These are phyloP conservation scores for Patiria miniata DNA, from an alignment of 35 echinoderm and acorn worm genomes.

Conservation along the genomic window DNA sequence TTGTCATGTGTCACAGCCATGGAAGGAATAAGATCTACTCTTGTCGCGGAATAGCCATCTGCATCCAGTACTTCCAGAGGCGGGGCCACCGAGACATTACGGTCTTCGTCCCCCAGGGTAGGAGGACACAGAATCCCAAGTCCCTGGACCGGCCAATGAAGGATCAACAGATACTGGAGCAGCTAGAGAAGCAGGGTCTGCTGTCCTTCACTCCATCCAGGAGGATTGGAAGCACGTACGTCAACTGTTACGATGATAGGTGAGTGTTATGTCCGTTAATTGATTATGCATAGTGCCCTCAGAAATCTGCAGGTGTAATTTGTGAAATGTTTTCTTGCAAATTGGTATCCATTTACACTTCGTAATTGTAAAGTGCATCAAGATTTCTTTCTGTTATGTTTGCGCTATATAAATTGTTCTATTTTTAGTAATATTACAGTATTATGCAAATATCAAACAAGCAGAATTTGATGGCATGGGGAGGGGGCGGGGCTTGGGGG, in stretches of 20 bases:
- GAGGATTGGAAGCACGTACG: not conserved
- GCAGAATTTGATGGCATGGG: no score
- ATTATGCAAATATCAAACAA: no score
- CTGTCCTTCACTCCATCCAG: constrained; percentile 55
- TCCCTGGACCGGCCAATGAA: constrained; percentile 35
- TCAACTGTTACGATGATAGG: constrained; percentile 73
- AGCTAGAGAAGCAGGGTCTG: constrained; percentile 46
- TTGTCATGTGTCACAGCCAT: constrained; percentile 31
- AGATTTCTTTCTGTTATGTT: no score
- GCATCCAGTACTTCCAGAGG: constrained; percentile 58
- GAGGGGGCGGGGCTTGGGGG: no score
- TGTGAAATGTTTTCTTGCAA: no score
- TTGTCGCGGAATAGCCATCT: constrained; percentile 61
- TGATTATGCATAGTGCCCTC: no score
- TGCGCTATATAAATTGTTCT: no score
- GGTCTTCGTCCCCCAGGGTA: constrained; percentile 44
- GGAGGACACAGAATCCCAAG: constrained; percentile 8
- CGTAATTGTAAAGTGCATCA: no score
- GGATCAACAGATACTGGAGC: constrained; percentile 48
- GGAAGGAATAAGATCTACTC: constrained; percentile 48
- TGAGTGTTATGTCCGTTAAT: no score
- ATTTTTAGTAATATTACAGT: no score
- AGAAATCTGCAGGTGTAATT: not conserved
- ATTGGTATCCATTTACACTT: not conserved
- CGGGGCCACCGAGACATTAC: constrained; percentile 54